phyloP scores from a whole-genome alignment of 2,888 invertebrate species.

The Lypha dubia region DNA sequence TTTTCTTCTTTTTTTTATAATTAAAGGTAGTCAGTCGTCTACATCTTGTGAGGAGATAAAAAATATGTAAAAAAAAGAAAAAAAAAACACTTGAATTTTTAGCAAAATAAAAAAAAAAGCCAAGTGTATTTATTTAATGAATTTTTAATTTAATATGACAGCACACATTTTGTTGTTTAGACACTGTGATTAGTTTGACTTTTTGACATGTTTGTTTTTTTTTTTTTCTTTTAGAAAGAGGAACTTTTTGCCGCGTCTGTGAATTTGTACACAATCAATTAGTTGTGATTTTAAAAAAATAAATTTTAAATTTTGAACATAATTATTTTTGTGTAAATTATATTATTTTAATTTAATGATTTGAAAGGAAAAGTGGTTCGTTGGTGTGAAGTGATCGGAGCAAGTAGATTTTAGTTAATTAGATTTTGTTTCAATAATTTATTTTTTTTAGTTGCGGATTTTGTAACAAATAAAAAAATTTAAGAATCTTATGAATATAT shows the following conservation, averaged over 20 bases:
- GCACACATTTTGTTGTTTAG: conserved; percentile 51
- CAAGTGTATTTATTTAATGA: conserved; percentile 67
- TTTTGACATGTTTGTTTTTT: conserved; percentile 49
- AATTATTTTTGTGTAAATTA: no score
- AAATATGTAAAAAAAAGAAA: conserved; percentile 32
- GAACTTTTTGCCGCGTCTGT: conserved; percentile 17
- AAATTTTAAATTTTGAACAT: no score
- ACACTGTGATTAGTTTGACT: conserved; percentile 56
- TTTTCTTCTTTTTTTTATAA: conserved; percentile 18
- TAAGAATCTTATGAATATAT: no score
- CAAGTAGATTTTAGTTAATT: no score
- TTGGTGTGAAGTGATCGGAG: no score
- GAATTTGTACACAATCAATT: conserved; percentile 35
- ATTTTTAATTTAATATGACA: conserved; percentile 71
- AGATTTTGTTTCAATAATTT: no score
- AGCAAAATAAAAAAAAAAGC: not conserved
- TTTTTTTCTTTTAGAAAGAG: conserved; percentile 4
- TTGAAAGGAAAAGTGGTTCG: no score
- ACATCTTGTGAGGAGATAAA: not conserved
- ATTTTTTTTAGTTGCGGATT: no score
- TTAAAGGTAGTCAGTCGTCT: conserved; percentile 50
- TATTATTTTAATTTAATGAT: no score
- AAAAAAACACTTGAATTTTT: conserved; percentile 30
- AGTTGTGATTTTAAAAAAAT: not conserved
- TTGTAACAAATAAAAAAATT: no score